phyloP scores from a whole-genome alignment of 2,888 invertebrate genomes.

The Copidosoma aretas region DNA sequence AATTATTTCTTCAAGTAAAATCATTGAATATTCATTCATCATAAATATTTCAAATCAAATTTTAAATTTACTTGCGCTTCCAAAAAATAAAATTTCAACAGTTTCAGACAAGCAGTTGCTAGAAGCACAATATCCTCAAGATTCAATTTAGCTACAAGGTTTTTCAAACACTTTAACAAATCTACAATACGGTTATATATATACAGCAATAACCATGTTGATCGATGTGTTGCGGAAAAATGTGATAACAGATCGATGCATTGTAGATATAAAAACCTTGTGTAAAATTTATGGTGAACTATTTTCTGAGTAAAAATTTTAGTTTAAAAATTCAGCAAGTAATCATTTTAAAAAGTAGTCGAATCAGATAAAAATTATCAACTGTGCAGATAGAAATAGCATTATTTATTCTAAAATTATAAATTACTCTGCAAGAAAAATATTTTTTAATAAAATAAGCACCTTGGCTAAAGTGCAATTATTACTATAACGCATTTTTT shows the following conservation, averaged over 20 bases:
- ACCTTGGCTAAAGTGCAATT: not conserved
- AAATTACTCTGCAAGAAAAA: not conserved
- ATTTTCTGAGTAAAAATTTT: not conserved
- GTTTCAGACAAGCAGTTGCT: too few species aligned
- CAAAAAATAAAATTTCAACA: not conserved
- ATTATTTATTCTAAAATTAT: not conserved
- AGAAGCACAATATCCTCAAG: not conserved
- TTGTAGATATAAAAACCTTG: not conserved
- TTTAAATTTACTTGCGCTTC: not conserved
- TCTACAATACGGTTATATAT: constrained; percentile 29
- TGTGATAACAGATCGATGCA: not conserved
- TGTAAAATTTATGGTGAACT: too few species aligned
- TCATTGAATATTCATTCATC: not conserved
- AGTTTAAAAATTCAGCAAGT: not conserved
- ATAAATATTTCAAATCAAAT: not conserved
- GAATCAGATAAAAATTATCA: constrained; percentile 3
- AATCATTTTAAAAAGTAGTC: not conserved
- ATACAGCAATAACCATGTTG: constrained; percentile 17
- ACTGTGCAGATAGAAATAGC: constrained; percentile 1
- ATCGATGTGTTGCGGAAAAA: constrained; percentile 16
- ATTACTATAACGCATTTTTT: not conserved
- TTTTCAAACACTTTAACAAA: constrained; percentile 14
- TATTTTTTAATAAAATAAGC: not conserved
- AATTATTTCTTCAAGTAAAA: too few species aligned
- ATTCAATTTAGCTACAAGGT: not conserved